phyloP scores from a whole-genome alignment of 2,113 vertebrate species.

The Syngnathus scovelli region DNA sequence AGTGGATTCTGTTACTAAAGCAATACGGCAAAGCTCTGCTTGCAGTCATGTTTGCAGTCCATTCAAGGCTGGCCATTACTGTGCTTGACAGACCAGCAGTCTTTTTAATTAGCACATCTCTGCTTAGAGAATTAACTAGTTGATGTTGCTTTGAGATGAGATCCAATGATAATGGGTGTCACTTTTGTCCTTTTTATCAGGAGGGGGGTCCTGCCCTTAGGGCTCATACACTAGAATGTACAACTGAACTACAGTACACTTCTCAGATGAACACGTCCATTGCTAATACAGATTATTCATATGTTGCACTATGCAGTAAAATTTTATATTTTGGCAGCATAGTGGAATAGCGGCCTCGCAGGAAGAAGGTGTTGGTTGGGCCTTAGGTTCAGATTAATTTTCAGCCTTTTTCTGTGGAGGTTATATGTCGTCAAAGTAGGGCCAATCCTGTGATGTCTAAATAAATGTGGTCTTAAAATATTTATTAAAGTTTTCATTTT shows the following conservation, averaged over 20 bases:
- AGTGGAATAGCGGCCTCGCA: not conserved
- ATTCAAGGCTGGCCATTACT: constrained; percentile 53
- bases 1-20: constrained; percentile 66
- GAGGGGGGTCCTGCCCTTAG: not conserved
- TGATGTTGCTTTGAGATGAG: constrained; percentile 46
- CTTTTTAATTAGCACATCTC: constrained; percentile 66
- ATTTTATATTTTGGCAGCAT: not conserved
- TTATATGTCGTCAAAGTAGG: no score
- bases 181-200: not conserved
- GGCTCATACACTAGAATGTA: not conserved
- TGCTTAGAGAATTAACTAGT: constrained; percentile 54
- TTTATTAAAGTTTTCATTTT: no score
- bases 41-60: constrained; percentile 48
- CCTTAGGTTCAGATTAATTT: no score
- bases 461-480: no score
- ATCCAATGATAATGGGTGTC: constrained; percentile 15
- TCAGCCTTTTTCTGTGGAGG: no score
- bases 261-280: not conserved
- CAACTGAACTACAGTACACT: not conserved
- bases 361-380: no score
- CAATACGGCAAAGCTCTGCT: constrained; percentile 59
- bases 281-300: not conserved
- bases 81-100: constrained; percentile 42
- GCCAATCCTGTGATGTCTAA: no score
- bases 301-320: not conserved